These are phyloP conservation scores for Steatornis caripensis DNA, from an alignment of 2,113 vertebrate genomes.

Conservation along the genomic window DNA sequence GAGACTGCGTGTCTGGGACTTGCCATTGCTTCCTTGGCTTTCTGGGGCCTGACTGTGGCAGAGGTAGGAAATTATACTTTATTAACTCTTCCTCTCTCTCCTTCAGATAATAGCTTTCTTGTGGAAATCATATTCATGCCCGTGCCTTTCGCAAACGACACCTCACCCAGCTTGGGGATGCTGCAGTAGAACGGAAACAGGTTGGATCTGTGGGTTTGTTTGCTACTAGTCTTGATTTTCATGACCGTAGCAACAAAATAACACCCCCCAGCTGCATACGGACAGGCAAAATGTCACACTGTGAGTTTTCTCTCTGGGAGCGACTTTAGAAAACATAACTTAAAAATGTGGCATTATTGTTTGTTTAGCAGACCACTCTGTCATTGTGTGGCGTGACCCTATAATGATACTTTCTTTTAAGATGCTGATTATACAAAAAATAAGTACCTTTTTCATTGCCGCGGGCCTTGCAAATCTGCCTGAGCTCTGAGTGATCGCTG, in stretches of 20 bases:
- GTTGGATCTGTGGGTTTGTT: background rate
- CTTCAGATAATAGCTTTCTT: background rate
- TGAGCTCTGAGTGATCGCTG: background rate
- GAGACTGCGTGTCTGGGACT: slow-evolving; percentile 91
- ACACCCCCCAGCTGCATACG: no score
- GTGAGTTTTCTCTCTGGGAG: background rate
- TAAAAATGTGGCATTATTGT: background rate
- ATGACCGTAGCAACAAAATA: background rate
- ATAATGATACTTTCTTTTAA: background rate
- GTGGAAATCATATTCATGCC: background rate
- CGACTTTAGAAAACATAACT: background rate
- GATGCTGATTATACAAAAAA: background rate
- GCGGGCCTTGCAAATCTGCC: background rate
- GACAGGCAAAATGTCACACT: background rate
- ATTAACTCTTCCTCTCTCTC: background rate
- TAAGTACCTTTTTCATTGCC: background rate
- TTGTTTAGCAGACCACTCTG: background rate
- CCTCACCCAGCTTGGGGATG: background rate
- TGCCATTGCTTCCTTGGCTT: slow-evolving; percentile 97
- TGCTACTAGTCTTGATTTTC: background rate
- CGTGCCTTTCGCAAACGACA: background rate
- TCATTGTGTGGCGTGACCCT: background rate
- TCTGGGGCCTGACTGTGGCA: slow-evolving; percentile 91
- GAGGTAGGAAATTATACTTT: slow-evolving; percentile 77
- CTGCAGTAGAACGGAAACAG: background rate